Evolutionary conservation across 2,888 invertebrate genomes (phyloP), one percentile per base, ranked within the genome.

Genomic region (Phrixothrix hirtus): DNA sequence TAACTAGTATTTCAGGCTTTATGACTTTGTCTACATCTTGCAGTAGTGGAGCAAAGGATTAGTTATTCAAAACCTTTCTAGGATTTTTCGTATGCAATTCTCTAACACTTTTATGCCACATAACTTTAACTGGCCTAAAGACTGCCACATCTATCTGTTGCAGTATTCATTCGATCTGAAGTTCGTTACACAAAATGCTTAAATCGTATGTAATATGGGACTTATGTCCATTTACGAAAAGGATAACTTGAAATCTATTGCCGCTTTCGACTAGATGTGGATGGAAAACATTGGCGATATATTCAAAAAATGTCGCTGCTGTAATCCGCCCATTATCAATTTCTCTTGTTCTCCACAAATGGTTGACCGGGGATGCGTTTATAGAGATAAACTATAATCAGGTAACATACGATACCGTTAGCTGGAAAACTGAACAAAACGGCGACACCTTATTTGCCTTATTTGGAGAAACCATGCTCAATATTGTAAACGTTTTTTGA

Each of bases 261-360:
- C 12, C 31, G 2, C 13, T 31, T 47, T 58, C 59, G 5, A 64
- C 64, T 49, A 73, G 50, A 70, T 38, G 74, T 61, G 55, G 72
- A 72, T 14, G 71, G 42, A 56, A 75, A 26, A 61, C 43, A 35
- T 59, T 59, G 13, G 39, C 45, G 10, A 73, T 69, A 43, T 73
- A 76, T 38, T 73, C 71, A 53, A 63, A 67, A 54, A 76, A 75
- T 7, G 71, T 17, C 31, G 73, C 72, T 0, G 66, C 36, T 14
- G 67, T 73, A 75, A 75, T 76, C 73, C 74, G 75, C 1, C 75
- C 75, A 47, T 63, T 70, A 2, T 72, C 70, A 21, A 66, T 68
- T 9, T 62, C 47, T 0, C 72, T 73, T 11, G 74, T 59, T 1
- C 71, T 71, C 74, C 74, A 75, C 21, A 25, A 25, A 6, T 25